phyloP scores from a whole-genome alignment of 2,888 invertebrate genomes.

The Autographa pulchrina region DNA sequence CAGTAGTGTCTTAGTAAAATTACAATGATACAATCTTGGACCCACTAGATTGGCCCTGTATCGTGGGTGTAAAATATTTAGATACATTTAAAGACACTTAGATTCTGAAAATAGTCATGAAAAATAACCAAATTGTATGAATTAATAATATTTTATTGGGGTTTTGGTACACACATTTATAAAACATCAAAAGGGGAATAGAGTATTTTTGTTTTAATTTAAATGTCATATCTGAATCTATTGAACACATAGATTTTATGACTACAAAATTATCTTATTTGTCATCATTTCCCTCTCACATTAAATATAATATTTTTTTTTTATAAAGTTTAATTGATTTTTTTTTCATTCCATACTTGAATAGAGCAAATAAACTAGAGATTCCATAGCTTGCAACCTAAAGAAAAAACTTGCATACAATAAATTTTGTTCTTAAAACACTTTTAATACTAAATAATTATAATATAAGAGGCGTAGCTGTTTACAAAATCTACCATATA shows the following conservation, averaged over 20 bases:
- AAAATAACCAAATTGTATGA: neutral
- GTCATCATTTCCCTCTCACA: neutral
- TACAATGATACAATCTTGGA: neutral
- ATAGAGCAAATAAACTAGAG: neutral
- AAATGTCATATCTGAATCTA: neutral
- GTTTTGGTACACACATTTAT: neutral
- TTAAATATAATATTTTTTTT: neutral
- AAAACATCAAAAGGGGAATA: neutral
- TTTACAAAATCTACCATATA: too few relatives aligned
- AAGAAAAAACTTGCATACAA: neutral
- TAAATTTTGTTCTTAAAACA: neutral
- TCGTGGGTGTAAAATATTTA: neutral
- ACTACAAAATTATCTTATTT: neutral
- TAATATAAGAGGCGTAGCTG: neutral
- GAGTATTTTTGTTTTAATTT: too few relatives aligned
- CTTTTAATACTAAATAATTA: neutral
- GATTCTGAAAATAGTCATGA: neutral
- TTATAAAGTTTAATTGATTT: neutral
- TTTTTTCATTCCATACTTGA: neutral
- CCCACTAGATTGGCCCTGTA: neutral
- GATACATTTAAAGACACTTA: neutral
- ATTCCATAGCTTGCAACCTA: neutral
- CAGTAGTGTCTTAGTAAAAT: neutral
- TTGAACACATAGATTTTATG: neutral
- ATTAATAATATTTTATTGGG: neutral